Percentiles rank a stretch among this genome's conserved stretches.
These are phyloP conservation scores for Mesitornis unicolor DNA, from an alignment of 2,113 vertebrate species.

Conservation along the genomic window DNA sequence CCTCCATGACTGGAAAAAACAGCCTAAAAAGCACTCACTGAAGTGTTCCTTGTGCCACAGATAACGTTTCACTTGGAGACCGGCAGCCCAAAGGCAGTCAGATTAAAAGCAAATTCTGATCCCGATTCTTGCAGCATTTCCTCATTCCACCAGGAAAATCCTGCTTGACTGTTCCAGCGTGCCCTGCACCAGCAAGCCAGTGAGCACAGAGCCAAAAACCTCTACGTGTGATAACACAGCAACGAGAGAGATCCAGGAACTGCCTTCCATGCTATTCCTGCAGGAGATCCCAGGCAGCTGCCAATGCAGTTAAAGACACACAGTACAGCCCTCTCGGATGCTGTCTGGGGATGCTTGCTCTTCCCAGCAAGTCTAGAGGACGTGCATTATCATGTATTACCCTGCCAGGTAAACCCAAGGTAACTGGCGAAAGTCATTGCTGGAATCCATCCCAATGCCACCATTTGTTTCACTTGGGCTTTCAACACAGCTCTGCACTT, in stretches of 20 bases:
- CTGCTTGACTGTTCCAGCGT: accelerated
- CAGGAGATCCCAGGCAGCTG: neutral
- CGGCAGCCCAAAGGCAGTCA: neutral
- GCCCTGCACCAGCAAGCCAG: neutral
- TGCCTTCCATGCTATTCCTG: neutral
- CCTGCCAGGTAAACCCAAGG: neutral
- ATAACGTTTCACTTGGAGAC: neutral
- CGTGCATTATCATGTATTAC: neutral
- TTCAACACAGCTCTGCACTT: neutral
- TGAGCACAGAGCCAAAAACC: neutral
- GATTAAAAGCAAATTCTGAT: neutral
- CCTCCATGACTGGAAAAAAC: neutral
- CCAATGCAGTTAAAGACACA: accelerated
- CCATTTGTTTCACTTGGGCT: neutral
- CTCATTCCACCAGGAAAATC: neutral
- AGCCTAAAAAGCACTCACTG: neutral
- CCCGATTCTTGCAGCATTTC: neutral
- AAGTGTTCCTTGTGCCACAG: neutral
- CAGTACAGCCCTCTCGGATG: accelerated
- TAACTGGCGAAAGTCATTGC: neutral
- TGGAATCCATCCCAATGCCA: neutral
- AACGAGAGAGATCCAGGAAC: neutral
- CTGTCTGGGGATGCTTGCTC: neutral
- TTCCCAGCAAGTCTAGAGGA: neutral
- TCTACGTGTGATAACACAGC: neutral